Conservation (phyloP, 2,113 vertebrate genomes). For the Hepsetus odoe region DNA sequence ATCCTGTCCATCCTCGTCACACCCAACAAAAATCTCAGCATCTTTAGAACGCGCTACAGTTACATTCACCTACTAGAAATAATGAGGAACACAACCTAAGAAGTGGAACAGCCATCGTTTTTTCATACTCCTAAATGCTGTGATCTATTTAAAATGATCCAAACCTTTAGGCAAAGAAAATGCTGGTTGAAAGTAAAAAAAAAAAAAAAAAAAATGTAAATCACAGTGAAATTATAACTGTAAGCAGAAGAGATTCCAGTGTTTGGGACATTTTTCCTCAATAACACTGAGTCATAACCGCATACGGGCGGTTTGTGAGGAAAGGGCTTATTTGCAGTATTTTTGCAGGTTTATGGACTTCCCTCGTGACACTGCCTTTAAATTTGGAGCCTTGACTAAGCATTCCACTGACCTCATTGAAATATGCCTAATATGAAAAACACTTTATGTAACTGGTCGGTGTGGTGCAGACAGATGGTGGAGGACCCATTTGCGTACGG, state of each 20-base stretch:
- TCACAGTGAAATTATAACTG: slow-evolving; percentile 7
- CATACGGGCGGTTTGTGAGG: slow-evolving; percentile 46
- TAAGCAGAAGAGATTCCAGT: slow-evolving; percentile 24
- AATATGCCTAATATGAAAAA: slow-evolving; percentile 74
- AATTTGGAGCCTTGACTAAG: slow-evolving; percentile 68
- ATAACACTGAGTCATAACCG: slow-evolving; percentile 53
- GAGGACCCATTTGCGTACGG: slow-evolving; percentile 27
- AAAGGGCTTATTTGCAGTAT: slow-evolving; percentile 48
- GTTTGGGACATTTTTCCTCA: slow-evolving; percentile 48
- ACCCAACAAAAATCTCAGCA: no score
- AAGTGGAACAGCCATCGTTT: no score
- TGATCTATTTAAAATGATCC: no score
- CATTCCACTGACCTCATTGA: slow-evolving; percentile 76
- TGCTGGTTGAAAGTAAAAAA: background rate
- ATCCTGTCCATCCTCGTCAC: no score
- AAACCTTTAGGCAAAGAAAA: no score
- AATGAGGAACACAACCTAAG: no score
- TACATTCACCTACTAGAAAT: no score
- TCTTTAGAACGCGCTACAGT: no score
- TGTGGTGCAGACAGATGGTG: slow-evolving; percentile 52
- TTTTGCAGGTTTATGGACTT: slow-evolving; percentile 64
- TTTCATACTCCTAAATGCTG: slow-evolving; percentile 5
- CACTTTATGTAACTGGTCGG: slow-evolving; percentile 69
- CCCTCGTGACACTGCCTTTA: slow-evolving; percentile 66
- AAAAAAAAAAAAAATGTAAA: slow-evolving; percentile 10